Evolutionary conservation across 35 echinoderm and acorn worm species (phyloP), one percentile per base, ranked within the genome.

Genomic region (Ophioderma brevispina): DNA sequence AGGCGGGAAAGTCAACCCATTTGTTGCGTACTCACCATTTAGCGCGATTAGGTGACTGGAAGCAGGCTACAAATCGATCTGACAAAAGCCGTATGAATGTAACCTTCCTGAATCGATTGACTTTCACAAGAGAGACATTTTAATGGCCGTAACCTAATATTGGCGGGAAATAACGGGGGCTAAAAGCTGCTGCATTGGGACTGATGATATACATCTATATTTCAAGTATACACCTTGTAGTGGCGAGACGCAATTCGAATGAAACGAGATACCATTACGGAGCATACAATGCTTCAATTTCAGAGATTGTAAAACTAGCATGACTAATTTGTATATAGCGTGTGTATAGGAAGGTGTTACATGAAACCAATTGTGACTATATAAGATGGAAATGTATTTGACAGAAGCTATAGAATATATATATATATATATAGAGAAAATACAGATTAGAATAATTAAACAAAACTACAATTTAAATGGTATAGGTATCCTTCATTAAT

Each of bases 91-190:
- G 17, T 46, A 4, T 46, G 5, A 46, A 4, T 46, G 41, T 70
- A 70, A 70, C 59, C 59, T 70, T 70, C 59, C 59, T 70, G 28
- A 70, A 70, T 70, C 59, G 59, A 70, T 70, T 70, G 59, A 70
- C 59, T 70, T 30, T 70, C 15, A 70, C 28, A 70, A 70, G 59
- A 25, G 59, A 70, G 59, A 70, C 28, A 13, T 70, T 70, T 70
- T 70, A 70, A 70, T 70, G 59, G 59, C 1, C n/a, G 59, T 70
- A 70, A 70, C 59, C 28, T 30, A 70, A 70, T 70, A 18, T 25
- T 15, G 59, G 59, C 10, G 28, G 28, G 28, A 70, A 70, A 70
- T 70, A 30, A 46, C 28, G 59, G 59, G 15, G 59, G 28, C 59
- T 70, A 70, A 70, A 70, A 70, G 59, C 59, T 25, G 28, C 59